These are phyloP conservation scores for Trachurus trachurus DNA, from an alignment of 2,797 vertebrate genomes.

Conservation along the genomic window DNA sequence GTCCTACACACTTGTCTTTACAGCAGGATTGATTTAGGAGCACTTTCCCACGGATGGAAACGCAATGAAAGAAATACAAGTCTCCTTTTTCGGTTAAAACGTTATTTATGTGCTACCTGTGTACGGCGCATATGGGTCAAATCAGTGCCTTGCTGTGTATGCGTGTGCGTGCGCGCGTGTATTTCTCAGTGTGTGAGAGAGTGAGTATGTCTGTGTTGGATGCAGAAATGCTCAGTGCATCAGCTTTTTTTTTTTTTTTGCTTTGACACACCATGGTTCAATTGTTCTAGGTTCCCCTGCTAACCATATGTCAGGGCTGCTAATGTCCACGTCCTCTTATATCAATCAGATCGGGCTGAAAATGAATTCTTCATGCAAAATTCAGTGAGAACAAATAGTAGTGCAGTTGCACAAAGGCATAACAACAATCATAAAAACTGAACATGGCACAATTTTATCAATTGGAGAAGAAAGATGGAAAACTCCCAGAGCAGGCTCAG, in stretches of 20 bases:
- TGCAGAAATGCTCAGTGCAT: conserved; percentile 61
- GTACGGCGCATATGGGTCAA: conserved; percentile 64
- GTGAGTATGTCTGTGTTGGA: conserved; percentile 56
- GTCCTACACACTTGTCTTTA: conserved; percentile 76
- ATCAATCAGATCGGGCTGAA: conserved; percentile 70
- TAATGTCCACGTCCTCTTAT: conserved; percentile 75
- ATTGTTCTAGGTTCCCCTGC: conserved; percentile 84
- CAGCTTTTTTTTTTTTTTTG: conserved; percentile 47
- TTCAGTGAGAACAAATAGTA: conserved; percentile 29
- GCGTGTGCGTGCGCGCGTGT: conserved; percentile 42
- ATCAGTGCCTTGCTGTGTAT: conserved; percentile 57
- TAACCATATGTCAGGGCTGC: conserved; percentile 88
- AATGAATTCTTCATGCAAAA: conserved; percentile 30
- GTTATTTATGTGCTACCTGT: conserved; percentile 53
- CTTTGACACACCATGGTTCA: conserved; percentile 79
- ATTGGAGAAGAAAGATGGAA: background rate
- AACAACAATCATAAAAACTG: background rate
- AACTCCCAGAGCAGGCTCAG: background rate
- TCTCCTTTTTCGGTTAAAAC: conserved; percentile 50
- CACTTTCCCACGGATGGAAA: conserved; percentile 72
- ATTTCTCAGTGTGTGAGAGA: conserved; percentile 1
- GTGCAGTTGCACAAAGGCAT: conserved; percentile 21
- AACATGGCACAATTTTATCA: conserved; percentile 4
- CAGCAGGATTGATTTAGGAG: conserved; percentile 72
- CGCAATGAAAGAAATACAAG: conserved; percentile 48